These are phyloP conservation scores for Pseudochirops cupreus DNA, from an alignment of 2,797 vertebrate species.

Conservation along the genomic window DNA sequence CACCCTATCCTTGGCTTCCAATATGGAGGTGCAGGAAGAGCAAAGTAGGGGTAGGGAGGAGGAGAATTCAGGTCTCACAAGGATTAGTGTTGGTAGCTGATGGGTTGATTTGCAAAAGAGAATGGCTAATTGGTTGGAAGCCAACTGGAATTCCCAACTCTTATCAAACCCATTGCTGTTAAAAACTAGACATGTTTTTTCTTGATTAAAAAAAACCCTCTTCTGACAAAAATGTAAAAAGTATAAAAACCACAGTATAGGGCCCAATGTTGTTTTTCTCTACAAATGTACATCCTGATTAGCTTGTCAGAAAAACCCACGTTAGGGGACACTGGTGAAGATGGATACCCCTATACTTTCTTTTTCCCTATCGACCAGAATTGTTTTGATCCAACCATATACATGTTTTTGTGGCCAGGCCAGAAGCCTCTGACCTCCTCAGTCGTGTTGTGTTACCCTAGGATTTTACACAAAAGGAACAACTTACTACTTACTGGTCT, in stretches of 20 bases:
- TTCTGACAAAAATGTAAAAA: slow-evolving; percentile 8
- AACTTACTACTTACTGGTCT: background rate
- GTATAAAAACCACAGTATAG: background rate
- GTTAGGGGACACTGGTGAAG: background rate
- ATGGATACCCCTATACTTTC: background rate
- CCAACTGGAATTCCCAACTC: slow-evolving; percentile 8
- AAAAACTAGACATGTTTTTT: slow-evolving; percentile 14
- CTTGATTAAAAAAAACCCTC: slow-evolving; percentile 27
- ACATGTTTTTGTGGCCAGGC: background rate
- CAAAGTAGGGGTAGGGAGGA: slow-evolving; percentile 6
- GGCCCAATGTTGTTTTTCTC: background rate
- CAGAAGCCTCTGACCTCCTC: background rate
- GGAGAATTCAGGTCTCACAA: background rate
- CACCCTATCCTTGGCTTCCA: slow-evolving; percentile 12
- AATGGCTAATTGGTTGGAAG: slow-evolving; percentile 48
- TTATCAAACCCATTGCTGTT: slow-evolving; percentile 13
- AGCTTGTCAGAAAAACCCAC: background rate
- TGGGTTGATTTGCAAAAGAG: slow-evolving; percentile 48
- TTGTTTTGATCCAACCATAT: rapidly evolving
- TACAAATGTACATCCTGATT: background rate
- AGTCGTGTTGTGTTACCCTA: slow-evolving; percentile 6
- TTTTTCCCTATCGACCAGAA: background rate
- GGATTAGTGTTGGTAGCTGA: background rate
- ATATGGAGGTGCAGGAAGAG: slow-evolving; percentile 22
- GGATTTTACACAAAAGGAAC: background rate